Conservation (phyloP, 2,888 invertebrate genomes). For the Neocrepidodera transversa region DNA sequence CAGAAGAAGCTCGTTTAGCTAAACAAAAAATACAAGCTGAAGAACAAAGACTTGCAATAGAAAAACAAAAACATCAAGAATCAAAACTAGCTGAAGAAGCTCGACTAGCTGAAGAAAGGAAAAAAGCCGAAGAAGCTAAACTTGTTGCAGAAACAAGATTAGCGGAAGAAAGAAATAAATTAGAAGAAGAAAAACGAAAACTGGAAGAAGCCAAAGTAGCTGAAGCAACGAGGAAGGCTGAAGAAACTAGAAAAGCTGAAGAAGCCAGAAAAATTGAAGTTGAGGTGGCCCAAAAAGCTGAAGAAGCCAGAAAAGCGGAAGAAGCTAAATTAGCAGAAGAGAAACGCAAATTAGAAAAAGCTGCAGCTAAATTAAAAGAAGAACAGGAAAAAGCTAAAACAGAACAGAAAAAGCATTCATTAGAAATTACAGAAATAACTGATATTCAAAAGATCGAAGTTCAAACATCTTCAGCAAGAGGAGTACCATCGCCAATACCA, state of each 20-base stretch:
- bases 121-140: conserved; percentile 50
- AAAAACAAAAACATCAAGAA: conserved; percentile 44
- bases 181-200: conserved; percentile 39
- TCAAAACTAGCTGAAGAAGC: conserved; percentile 50
- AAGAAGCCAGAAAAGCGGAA: conserved; percentile 42
- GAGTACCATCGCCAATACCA: conserved; percentile 46
- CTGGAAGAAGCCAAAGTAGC: conserved; percentile 36
- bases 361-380: conserved; percentile 40
- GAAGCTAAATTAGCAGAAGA: conserved; percentile 39
- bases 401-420: conserved; percentile 31
- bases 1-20: conserved; percentile 41
- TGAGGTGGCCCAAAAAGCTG: conserved; percentile 37
- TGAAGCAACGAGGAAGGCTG: conserved; percentile 39
- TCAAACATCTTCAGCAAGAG: conserved; percentile 38
- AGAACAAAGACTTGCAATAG: conserved; percentile 34
- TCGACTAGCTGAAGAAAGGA: conserved; percentile 46
- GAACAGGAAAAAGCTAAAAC: conserved; percentile 41
- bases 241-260: conserved; percentile 40
- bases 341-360: conserved; percentile 47
- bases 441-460: conserved; percentile 47
- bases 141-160: conserved; percentile 42
- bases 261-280: conserved; percentile 46
- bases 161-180: conserved; percentile 35
- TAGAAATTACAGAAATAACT: conserved; percentile 40
- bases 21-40: conserved; percentile 47